Base-by-base conservation (phyloP, 2,888 invertebrate genomes). In the Drosophila austrosaltans region DNA sequence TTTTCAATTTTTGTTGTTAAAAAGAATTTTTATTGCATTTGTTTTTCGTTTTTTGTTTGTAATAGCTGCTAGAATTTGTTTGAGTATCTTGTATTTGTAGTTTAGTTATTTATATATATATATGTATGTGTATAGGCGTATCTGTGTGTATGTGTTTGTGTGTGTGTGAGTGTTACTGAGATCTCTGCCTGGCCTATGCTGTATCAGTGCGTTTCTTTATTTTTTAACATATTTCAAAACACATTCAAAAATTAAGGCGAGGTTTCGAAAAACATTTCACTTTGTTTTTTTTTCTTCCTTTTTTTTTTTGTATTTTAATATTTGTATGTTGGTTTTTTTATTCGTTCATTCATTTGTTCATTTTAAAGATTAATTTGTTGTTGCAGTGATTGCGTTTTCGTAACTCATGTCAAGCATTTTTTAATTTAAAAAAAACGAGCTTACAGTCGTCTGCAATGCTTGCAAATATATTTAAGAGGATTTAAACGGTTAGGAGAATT, bases 191-290 rank as follows among this genome's bases (percentile, higher is more conserved):
- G 66, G 66, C 71, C 71, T 71, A 66, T 66, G 66, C 73, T 63
- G 40, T 70, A 63, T 76, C 76, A 71, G 76, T 76, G 75, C 69
- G 66, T 64, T 64, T 76, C 5, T 59, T 65, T 65, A 54, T 57
- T 53, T 58, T 54, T 58, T 44, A 67, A 25, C 58, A 59, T 59
- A 62, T n/a, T 69, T 64, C 69, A 73, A 76, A 76, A 76, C 69
- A 71, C 63, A 72, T 77, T 76, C 66, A 73, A 79, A 80, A 79
- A 78, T 76, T 76, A 80, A 79, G 79, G 79, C 79, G 79, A 80
- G 79, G 79, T 79, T 72, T 76, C 66, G 63, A 79, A 79, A 79
- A 72, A 70, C 75, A 75, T 65, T 48, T 48, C 69, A 54, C 56
- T 72, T 72, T 44, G 54, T 66, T 64, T 59, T 65, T 76, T 56